phyloP scores from a whole-genome alignment of 92 coral and sea anemone genomes.

The Plumapathes pennacea region DNA sequence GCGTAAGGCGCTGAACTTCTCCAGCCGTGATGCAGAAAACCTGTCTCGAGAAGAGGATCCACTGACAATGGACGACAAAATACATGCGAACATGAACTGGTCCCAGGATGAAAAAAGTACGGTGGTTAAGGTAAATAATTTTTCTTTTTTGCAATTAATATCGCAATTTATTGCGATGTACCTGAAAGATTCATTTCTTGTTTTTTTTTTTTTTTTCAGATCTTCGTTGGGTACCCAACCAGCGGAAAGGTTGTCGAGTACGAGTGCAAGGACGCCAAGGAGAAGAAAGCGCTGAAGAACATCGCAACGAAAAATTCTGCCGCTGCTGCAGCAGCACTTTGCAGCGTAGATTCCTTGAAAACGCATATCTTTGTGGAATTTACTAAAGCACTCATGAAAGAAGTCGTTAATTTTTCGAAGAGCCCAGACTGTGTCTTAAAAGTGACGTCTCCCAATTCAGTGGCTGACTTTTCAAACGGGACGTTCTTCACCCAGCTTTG shows the following conservation, averaged over 20 bases:
- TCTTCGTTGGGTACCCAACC: slow-evolving; percentile 9
- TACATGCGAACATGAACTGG: neutral
- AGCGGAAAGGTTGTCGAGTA: slow-evolving; percentile 26
- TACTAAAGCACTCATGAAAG: slow-evolving; percentile 3
- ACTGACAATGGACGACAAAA: slow-evolving; percentile 4
- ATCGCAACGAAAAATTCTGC: slow-evolving; percentile 1
- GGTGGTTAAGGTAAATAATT: too few relatives aligned
- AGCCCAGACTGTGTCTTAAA: slow-evolving; percentile 12
- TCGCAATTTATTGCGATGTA: too few relatives aligned
- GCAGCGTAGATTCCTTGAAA: slow-evolving; percentile 1
- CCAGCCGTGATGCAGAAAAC: too few relatives aligned
- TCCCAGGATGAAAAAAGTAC: neutral
- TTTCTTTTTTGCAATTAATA: neutral
- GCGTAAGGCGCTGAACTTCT: neutral
- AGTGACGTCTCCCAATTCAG: slow-evolving; percentile 4
- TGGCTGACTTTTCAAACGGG: slow-evolving; percentile 5
- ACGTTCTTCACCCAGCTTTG: slow-evolving; percentile 8
- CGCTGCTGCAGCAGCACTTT: slow-evolving; percentile 19
- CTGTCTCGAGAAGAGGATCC: slow-evolving; percentile 1
- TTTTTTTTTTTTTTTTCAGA: slow-evolving; percentile 2
- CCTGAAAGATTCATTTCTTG: too few relatives aligned
- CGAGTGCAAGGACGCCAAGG: slow-evolving; percentile 10
- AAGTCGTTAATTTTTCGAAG: slow-evolving; percentile 19
- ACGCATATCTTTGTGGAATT: slow-evolving; percentile 9
- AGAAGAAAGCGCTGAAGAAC: slow-evolving; percentile 18